Evolutionary conservation across 2,797 vertebrate genomes (phyloP), one percentile per base, ranked within the genome.

Genomic region (Dendrocincla tyrannina): DNA sequence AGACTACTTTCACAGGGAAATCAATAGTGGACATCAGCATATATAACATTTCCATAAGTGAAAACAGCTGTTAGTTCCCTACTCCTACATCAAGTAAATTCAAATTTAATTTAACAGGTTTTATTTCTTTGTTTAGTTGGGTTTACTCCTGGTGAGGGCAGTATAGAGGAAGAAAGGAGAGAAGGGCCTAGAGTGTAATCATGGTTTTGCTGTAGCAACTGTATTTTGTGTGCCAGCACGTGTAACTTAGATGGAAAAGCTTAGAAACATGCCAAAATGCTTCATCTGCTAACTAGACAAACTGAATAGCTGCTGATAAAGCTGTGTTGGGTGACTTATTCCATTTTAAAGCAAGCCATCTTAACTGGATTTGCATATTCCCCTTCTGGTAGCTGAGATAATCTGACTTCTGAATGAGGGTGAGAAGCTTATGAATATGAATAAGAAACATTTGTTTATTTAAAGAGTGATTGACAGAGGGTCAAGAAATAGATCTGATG

Each of bases 401-500:
- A 90, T 88, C 69, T 72, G 66, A 90, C 53, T 95, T 84, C 53
- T 67, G 50, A 88, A 80, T 74, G 49, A 88, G 24, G 9, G 25
- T 56, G 58, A 88, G 49, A 91, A 85, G 53, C 42, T 93, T 83
- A 92, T 64, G 49, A 39, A 80, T 83, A 83, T 67, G 53, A 88
- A 74, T 76, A 73, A 91, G 56, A 85, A 88, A 81, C 25, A 69
- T 78, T 89, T 88, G 15, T 78, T 83, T 91, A 37, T 85, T 90
- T 80, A 81, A 89, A 77, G 32, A 81, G 5, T 62, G 28, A 75
- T 58, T 88, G 88, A 50, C 39, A 91, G 56, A 83, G 10, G 20
- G 46, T 75, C 64, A 91, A 78, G 72, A 85, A 62, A 66, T 13
- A 69, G 23, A 80, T 69, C 27, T 81, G 49, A 56, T 62, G 53